A percentile compares a stretch with the other conserved stretches of the same genome.
phyloP scores from a whole-genome alignment of 2,888 invertebrate species.

The Spodoptera picta region DNA sequence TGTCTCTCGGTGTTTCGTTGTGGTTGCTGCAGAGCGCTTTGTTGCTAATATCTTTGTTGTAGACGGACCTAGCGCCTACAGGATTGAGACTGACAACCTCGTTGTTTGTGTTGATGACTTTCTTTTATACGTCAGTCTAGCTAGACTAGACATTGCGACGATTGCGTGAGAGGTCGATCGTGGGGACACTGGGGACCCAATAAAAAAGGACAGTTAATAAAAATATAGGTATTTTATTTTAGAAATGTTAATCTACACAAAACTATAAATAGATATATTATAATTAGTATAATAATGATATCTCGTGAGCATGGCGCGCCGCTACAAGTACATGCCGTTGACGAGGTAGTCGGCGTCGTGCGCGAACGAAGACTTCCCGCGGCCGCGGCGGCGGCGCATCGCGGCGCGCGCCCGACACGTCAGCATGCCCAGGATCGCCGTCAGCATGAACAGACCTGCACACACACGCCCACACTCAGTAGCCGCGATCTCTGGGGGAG shows the following conservation, averaged over 20 bases:
- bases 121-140: too few species aligned
- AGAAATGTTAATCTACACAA: conserved; percentile 8
- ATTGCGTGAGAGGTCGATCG: too few species aligned
- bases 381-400: conserved; percentile 91
- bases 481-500: too few species aligned
- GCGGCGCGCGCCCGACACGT: conserved; percentile 93
- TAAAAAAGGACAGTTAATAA: not conserved
- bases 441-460: conserved; percentile 92
- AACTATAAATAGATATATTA: not conserved
- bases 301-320: not conserved
- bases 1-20: too few species aligned
- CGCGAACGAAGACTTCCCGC: conserved; percentile 94
- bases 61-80: too few species aligned
- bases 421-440: conserved; percentile 79
- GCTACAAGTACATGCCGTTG: conserved; percentile 98
- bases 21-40: too few species aligned
- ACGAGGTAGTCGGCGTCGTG: conserved; percentile 99
- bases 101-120: too few species aligned
- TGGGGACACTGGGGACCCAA: too few species aligned
- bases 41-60: too few species aligned
- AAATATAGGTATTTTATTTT: conserved; percentile 15
- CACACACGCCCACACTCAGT: conserved; percentile 1
- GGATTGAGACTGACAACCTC: too few species aligned
- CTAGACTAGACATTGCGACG: too few species aligned
- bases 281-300: not conserved